Evolutionary conservation across 1,140 invertebrate species (phyloP), one percentile per base, ranked within the genome.

Genomic region (Parasteatoda tepidariorum): DNA sequence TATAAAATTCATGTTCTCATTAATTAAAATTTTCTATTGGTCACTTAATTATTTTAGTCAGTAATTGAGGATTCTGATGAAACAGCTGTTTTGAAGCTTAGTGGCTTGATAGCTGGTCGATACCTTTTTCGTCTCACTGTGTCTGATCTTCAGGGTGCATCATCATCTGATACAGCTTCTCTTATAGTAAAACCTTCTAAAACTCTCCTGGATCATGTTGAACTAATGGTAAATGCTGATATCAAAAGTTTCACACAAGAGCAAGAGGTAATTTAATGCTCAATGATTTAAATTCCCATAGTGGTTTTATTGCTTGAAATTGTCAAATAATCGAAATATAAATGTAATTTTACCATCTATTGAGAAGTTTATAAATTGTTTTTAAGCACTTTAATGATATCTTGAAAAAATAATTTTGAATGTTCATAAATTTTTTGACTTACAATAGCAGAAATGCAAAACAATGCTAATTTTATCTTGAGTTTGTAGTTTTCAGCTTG

Each of bases 81-180:
- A 82, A 92, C 93, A 26, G 91, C 95, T 0, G 89, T 95, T n/a
- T 87, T 91, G 70, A 88, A 95, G 93, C 88, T 97, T 34, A 94
- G 93, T 59, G 93, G 97, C 88, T 90, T 98, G 31, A 83, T 85
- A 15, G 92, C 94, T 7, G 96, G 97, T 0, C 92, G 93, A 85
- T 98, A 98, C 86, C 92, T 95, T 0, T 98, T 97, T 87, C 93
- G 93, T 86, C 89, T 98, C 34, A 95, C 93, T 78, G 96, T 98
- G 4, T 93, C 91, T 55, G 97, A 98, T 89, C 94, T 95, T 78
- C 96, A 98, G 89, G 96, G 96, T 2, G 89, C 95, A 15, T 93
- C 91, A 0, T 92, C 92, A 86, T 92, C 93, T 22, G 95, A 97
- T 88, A 94, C 93, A 7, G 94, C 95, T 5, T 95, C 94, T 61